Base-by-base conservation (phyloP, 2,113 vertebrate species). In the Phalacrocorax pelagicus region DNA sequence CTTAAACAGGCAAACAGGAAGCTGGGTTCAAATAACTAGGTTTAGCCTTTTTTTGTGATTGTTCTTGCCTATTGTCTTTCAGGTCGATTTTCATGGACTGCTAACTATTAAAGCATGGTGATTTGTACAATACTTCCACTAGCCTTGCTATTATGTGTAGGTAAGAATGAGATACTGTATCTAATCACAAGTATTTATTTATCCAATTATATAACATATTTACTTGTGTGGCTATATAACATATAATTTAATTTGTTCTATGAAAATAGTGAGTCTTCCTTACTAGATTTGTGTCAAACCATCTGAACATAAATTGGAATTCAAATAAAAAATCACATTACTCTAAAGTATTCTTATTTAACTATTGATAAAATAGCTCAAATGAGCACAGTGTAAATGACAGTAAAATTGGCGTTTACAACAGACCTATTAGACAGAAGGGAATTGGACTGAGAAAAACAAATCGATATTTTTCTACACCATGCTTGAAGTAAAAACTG, bases 331-430 rank as follows among this genome's bases (percentile, higher is more conserved):
- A 93, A 90, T 80, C 92, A 80, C 87, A 85, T 94, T 95, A 91
- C 90, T 94, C 95, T 90, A 90, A 93, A 94, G 87, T 95, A 92
- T 96, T 96, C 96, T 96, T 96, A 96, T 96, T 97, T 97, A 97
- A 95, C 94, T 94, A 96, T 96, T 95, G 93, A 96, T 95, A 93
- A 95, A 96, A 97, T 69, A 88, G 90, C 93, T 97, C 78, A 86
- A 94, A 96, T 88, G 85, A 49, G 78, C 85, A 73, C 74, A 82
- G 94, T 80, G 93, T 93, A 96, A 96, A 95, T 94, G 96, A 96
- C 87, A 96, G 90, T 93, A 88, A 96, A 96, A 96, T 80, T 96
- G 96, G 92, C 74, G 2, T 95, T 97, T 95, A 96, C 94, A 96
- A 93, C 90, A 94, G 90, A 54, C 92, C 92, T 93, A 96, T 96